A percentile compares a stretch with the other conserved stretches of the same genome.
These are phyloP conservation scores for Conops quadrifasciatus DNA, from an alignment of 2,888 invertebrate species.

Conservation along the genomic window DNA sequence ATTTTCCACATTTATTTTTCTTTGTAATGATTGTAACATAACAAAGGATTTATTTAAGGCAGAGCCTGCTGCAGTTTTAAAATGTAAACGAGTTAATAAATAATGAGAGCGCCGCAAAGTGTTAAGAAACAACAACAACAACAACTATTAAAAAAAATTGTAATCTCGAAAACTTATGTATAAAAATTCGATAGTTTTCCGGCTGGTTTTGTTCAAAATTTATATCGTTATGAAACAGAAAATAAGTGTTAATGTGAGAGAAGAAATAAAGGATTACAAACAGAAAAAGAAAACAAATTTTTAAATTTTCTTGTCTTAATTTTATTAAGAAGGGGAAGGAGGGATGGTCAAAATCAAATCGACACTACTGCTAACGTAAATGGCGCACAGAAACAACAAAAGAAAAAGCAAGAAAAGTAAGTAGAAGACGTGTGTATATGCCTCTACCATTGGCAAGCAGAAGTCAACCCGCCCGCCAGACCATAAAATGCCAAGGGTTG, in stretches of 20 bases:
- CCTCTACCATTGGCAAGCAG: no score
- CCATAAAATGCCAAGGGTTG: no score
- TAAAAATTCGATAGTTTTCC: constrained; percentile 16
- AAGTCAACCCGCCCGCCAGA: no score
- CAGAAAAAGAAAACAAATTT: neutral
- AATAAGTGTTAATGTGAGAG: constrained; percentile 1
- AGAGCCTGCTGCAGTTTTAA: constrained; percentile 26
- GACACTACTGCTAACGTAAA: no score
- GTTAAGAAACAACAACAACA: neutral
- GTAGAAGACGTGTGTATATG: no score
- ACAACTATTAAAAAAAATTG: no score
- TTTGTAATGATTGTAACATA: no score
- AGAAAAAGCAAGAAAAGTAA: no score
- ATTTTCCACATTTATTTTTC: no score
- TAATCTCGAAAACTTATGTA: constrained; percentile 27
- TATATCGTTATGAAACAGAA: constrained; percentile 3
- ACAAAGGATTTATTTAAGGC: constrained; percentile 41
- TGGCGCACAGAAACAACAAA: no score
- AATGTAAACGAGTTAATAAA: constrained; percentile 11
- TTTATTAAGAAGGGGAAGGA: neutral
- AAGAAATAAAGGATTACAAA: constrained; percentile 2
- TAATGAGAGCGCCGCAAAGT: constrained; percentile 38
- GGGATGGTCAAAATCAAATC: no score
- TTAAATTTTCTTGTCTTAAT: neutral
- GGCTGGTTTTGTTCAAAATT: constrained; percentile 17